Percentiles rank a stretch among this genome's conserved stretches.
Evolutionary conservation across 2,888 invertebrate genomes (phyloP).

Genomic region (Drosophila parthenogenetica): DNA sequence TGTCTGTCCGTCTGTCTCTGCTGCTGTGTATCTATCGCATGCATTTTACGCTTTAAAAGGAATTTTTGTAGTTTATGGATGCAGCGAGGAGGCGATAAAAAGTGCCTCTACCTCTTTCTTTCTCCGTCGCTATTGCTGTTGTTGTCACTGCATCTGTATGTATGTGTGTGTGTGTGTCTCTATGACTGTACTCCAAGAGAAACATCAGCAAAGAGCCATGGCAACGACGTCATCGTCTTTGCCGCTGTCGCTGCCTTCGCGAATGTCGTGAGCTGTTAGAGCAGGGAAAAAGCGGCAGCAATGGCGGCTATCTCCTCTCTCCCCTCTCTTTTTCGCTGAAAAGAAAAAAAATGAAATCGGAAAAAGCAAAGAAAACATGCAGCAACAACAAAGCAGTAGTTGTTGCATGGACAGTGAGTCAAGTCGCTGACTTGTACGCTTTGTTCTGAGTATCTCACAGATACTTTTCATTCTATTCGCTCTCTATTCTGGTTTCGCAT

Average conservation of each 20-base stretch:
- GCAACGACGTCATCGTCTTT: conserved; percentile 74
- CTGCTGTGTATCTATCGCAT: conserved; percentile 74
- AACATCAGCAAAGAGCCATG: conserved; percentile 44
- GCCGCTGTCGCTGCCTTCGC: conserved; percentile 4
- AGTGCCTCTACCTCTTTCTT: conserved; percentile 34
- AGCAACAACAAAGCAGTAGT: conserved; percentile 39
- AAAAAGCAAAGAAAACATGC: conserved; percentile 54
- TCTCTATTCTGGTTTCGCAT: conserved; percentile 5
- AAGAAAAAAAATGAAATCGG: conserved; percentile 2
- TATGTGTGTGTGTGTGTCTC: conserved; percentile 41
- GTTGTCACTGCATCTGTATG: conserved; percentile 27
- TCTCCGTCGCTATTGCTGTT: conserved; percentile 13
- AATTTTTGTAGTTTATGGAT: conserved; percentile 81
- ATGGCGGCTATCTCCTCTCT: neutral
- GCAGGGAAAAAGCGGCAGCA: conserved; percentile 36
- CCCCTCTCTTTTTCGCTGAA: neutral
- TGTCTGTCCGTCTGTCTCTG: conserved; percentile 14
- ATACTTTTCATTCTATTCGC: conserved; percentile 38
- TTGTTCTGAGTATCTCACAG: conserved; percentile 51
- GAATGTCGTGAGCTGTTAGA: conserved; percentile 31
- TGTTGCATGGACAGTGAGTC: conserved; percentile 54
- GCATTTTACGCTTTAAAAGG: conserved; percentile 81
- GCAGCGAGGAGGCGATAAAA: conserved; percentile 61
- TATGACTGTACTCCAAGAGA: conserved; percentile 68
- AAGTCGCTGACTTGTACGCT: conserved; percentile 57